These are phyloP conservation scores for Hydrochoerus hydrochaeris DNA, from an alignment of 2,113 vertebrate species.

Conservation along the genomic window DNA sequence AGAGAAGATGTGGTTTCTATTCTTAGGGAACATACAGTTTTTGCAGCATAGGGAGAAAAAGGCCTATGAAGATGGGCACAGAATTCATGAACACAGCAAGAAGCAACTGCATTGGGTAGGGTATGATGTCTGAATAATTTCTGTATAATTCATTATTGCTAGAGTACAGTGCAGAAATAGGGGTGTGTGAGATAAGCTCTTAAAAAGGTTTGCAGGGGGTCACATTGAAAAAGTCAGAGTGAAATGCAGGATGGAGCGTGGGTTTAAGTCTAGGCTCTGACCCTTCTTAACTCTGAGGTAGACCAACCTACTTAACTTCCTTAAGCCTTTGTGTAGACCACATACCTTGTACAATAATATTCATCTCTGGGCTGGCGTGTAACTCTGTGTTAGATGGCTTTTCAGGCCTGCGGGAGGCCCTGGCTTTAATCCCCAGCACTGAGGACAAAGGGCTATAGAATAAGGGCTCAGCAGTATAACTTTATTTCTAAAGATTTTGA, in stretches of 20 bases:
- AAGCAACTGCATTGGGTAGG: not conserved
- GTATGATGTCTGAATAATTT: not conserved
- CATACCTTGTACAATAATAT: not conserved
- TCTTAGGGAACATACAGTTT: not conserved
- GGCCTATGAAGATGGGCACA: not conserved
- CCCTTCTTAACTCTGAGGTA: not conserved
- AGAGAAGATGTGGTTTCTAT: not conserved
- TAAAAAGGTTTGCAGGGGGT: not conserved
- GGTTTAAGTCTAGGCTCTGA: not conserved
- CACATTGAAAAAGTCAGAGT: not conserved
- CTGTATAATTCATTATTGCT: not conserved
- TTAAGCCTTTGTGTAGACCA: not conserved
- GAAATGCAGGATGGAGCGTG: not conserved
- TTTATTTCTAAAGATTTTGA: constrained; percentile 9
- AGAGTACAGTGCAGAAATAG: not conserved
- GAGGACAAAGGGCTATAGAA: not conserved
- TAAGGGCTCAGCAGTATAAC: not conserved
- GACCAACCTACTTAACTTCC: not conserved
- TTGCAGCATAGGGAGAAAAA: not conserved
- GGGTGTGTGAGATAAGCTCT: not conserved
- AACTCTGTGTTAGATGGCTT: not conserved
- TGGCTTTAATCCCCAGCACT: not conserved
- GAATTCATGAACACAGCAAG: not conserved
- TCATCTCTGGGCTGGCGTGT: not conserved
- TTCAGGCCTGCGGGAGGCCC: not conserved